Conservation (phyloP, 2,797 vertebrate genomes). For the Rhinogobio ventralis region DNA sequence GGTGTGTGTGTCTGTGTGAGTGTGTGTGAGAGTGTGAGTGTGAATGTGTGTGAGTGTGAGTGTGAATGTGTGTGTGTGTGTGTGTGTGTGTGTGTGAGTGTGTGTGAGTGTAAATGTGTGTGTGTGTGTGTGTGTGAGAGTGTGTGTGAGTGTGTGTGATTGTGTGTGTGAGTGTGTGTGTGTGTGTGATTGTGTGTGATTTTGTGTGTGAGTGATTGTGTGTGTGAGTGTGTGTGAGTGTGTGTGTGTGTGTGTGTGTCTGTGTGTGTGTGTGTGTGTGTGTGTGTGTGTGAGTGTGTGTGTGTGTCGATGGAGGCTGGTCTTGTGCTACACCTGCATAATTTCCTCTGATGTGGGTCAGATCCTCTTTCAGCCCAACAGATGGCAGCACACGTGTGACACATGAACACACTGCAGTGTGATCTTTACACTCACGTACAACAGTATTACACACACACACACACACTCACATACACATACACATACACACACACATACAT, state of each 20-base stretch:
- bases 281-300: constrained; percentile 76
- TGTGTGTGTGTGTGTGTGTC: constrained; percentile 50
- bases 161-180: constrained; percentile 77
- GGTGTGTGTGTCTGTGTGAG: constrained; percentile 72
- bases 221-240: constrained; percentile 73
- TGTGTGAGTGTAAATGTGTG: no score
- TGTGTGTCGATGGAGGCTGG: no score
- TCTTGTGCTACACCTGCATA: constrained; percentile 33
- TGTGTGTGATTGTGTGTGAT: neutral
- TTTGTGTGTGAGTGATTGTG: constrained; percentile 42
- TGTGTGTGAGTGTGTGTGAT: constrained; percentile 40
- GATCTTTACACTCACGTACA: neutral
- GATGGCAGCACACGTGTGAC: neutral
- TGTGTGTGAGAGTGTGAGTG: no score
- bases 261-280: constrained; percentile 36
- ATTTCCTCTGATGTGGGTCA: neutral
- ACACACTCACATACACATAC: neutral
- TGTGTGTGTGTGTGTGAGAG: neutral
- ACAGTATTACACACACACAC: neutral
- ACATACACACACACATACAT: neutral
- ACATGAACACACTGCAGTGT: neutral
- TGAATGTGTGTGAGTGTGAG: neutral
- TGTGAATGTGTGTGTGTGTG: constrained; percentile 59
- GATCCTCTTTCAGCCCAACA: neutral
- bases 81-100: constrained; percentile 76